These are phyloP conservation scores for Megathymus violae DNA, from an alignment of 1,140 invertebrate species.

Conservation along the genomic window DNA sequence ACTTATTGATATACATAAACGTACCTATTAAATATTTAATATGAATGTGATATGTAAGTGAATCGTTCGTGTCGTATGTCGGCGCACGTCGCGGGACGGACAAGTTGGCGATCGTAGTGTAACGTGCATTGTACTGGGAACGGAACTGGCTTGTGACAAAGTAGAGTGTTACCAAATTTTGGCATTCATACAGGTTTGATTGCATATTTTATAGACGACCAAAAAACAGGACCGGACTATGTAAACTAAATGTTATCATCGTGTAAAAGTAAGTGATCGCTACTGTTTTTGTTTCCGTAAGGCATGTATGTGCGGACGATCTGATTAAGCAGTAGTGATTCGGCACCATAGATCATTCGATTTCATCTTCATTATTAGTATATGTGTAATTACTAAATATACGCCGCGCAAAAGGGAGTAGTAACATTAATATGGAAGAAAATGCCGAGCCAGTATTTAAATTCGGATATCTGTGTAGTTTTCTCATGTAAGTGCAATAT, in stretches of 20 bases:
- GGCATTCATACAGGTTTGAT: conserved; percentile 29
- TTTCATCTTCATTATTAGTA: conserved; percentile 59
- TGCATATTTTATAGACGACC: conserved; percentile 44
- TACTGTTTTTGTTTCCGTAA: conserved; percentile 39
- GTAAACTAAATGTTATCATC: conserved; percentile 43
- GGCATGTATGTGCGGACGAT: conserved; percentile 46
- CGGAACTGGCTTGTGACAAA: conserved; percentile 62
- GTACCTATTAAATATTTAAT: conserved; percentile 71
- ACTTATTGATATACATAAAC: conserved; percentile 59
- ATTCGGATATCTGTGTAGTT: conserved; percentile 78
- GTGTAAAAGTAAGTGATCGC: conserved; percentile 54
- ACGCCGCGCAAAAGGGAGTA: conserved; percentile 58
- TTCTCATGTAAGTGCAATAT: conserved; percentile 79
- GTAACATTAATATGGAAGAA: conserved; percentile 63
- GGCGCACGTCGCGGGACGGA: conserved; percentile 18
- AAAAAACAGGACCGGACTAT: conserved; percentile 36
- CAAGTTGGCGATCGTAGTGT: conserved; percentile 24
- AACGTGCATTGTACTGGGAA: conserved; percentile 47
- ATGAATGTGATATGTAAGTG: conserved; percentile 79
- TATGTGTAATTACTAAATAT: conserved; percentile 50
- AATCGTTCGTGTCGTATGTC: conserved; percentile 63
- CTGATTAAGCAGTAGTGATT: conserved; percentile 49
- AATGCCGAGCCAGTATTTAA: conserved; percentile 81
- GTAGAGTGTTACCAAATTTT: conserved; percentile 46
- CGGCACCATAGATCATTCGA: conserved; percentile 49